Conservation (phyloP, 2,888 invertebrate genomes). For the Baronia brevicornis region DNA sequence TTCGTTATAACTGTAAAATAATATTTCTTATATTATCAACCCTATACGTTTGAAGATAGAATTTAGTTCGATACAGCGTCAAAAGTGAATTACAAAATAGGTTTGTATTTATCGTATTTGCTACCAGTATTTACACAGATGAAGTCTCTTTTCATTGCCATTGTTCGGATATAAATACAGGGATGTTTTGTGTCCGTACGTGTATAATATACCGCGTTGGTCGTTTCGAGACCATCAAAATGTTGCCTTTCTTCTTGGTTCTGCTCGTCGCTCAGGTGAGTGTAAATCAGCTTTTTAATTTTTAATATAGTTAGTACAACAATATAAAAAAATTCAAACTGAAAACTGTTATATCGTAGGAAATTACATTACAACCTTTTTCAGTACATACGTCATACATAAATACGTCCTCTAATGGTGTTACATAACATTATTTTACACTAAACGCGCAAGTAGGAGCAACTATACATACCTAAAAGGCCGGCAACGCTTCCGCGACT, state of each 20-base stretch:
- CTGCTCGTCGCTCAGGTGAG: constrained; percentile 55
- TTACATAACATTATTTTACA: too few relatives aligned
- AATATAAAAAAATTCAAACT: constrained; percentile 3
- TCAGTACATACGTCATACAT: too few relatives aligned
- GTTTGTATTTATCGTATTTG: constrained; percentile 21
- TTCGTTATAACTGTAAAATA: background rate
- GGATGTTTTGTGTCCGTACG: constrained; percentile 23
- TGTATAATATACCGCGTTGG: constrained; percentile 69
- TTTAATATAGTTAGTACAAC: constrained; percentile 3
- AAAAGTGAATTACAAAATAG: too few relatives aligned
- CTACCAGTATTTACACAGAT: constrained; percentile 43
- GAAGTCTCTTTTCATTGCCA: constrained; percentile 34
- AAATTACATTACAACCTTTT: too few relatives aligned
- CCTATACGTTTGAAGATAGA: background rate
- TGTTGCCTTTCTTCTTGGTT: constrained; percentile 55
- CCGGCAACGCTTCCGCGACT: too few relatives aligned
- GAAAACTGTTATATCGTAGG: too few relatives aligned
- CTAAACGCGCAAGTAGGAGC: too few relatives aligned
- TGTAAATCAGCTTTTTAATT: constrained; percentile 24
- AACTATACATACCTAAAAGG: too few relatives aligned
- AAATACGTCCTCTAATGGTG: too few relatives aligned
- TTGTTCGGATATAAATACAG: constrained; percentile 51
- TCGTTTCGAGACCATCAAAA: constrained; percentile 48
- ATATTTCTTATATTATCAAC: background rate
- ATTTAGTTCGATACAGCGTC: too few relatives aligned